Conservation (phyloP, 2,888 invertebrate species). For the Biston stratarius region DNA sequence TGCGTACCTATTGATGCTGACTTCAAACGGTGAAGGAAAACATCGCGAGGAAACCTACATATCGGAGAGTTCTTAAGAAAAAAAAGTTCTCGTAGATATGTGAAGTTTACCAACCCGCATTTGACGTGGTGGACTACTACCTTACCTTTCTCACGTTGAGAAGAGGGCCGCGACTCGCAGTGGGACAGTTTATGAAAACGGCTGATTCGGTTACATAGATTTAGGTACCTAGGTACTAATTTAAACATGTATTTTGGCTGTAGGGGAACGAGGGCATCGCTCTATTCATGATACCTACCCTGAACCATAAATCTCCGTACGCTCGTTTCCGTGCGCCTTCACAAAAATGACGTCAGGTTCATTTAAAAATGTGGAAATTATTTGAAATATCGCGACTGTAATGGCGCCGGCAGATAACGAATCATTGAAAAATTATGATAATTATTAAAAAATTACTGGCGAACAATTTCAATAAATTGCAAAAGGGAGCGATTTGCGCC, state of each 20-base stretch:
- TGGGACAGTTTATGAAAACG: too few relatives aligned
- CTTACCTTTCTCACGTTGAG: too few relatives aligned
- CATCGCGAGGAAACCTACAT: too few relatives aligned
- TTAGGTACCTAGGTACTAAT: too few relatives aligned
- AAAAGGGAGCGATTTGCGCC: slow-evolving; percentile 51
- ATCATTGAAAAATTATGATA: slow-evolving; percentile 81
- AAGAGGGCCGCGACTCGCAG: too few relatives aligned
- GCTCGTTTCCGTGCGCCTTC: slow-evolving; percentile 5
- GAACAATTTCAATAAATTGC: slow-evolving; percentile 64
- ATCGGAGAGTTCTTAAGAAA: too few relatives aligned
- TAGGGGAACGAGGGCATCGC: not conserved
- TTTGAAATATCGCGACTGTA: slow-evolving; percentile 46
- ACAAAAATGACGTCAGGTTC: slow-evolving; percentile 30
- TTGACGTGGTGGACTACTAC: too few relatives aligned
- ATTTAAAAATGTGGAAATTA: slow-evolving; percentile 39
- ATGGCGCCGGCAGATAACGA: slow-evolving; percentile 63
- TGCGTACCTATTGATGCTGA: too few relatives aligned
- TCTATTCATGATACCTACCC: slow-evolving; percentile 14
- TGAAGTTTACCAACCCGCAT: too few relatives aligned
- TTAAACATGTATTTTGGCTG: not conserved
- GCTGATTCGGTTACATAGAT: too few relatives aligned
- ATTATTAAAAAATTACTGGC: slow-evolving; percentile 68
- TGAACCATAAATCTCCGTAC: slow-evolving; percentile 30
- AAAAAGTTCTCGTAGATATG: too few relatives aligned
- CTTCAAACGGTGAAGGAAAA: too few relatives aligned